phyloP scores from a whole-genome alignment of 2,888 invertebrate genomes.

The Temnothorax rugatulus region DNA sequence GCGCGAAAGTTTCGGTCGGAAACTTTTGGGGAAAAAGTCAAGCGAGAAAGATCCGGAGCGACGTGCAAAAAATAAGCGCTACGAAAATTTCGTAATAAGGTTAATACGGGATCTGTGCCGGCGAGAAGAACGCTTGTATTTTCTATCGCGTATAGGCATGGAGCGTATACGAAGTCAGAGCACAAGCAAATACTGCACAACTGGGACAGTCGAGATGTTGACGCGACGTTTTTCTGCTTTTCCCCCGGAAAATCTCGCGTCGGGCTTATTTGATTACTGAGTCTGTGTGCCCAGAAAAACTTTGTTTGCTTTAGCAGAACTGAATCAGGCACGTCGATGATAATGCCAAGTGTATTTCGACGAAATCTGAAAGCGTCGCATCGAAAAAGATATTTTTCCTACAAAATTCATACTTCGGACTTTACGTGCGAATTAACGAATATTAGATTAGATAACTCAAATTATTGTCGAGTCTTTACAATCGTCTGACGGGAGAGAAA shows the following conservation, averaged over 20 bases:
- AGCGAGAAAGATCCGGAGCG: not conserved
- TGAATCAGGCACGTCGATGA: slow-evolving; percentile 21
- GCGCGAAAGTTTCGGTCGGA: not conserved
- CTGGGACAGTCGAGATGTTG: slow-evolving; percentile 47
- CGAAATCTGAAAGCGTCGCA: not conserved
- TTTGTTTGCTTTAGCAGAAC: slow-evolving; percentile 15
- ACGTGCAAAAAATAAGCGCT: slow-evolving; percentile 9
- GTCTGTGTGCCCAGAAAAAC: slow-evolving; percentile 34
- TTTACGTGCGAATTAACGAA: not conserved
- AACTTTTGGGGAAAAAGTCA: slow-evolving; percentile 1
- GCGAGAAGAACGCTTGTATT: slow-evolving; percentile 22
- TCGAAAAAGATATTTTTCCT: not conserved
- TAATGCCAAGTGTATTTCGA: slow-evolving; percentile 28
- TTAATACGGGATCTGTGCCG: slow-evolving; percentile 26
- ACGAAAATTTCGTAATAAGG: slow-evolving; percentile 27
- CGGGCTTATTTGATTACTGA: slow-evolving; percentile 49
- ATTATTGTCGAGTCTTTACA: not conserved
- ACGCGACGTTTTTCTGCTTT: slow-evolving; percentile 42
- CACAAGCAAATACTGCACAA: slow-evolving; percentile 42
- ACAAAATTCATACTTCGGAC: not conserved
- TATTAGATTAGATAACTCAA: not conserved
- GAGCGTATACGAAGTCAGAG: slow-evolving; percentile 14
- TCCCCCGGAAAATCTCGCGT: slow-evolving; percentile 39
- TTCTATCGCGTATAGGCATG: not conserved
- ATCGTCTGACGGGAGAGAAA: not conserved